phyloP scores from a whole-genome alignment of 1,140 invertebrate genomes.

The Drosophila tani region DNA sequence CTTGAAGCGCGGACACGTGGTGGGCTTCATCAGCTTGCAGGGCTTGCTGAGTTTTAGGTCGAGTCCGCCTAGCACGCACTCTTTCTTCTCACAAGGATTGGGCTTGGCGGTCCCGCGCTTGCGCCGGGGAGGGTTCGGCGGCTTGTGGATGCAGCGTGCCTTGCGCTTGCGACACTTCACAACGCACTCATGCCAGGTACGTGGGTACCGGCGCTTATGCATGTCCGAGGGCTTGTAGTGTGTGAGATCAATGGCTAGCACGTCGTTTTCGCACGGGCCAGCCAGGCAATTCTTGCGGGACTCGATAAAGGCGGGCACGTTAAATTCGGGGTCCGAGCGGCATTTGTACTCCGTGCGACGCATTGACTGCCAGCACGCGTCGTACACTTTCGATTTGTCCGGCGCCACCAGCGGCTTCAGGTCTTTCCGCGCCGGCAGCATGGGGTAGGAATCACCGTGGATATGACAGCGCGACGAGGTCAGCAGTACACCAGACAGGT shows the following conservation, averaged over 20 bases:
- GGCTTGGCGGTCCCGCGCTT: rapidly evolving
- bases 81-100: neutral
- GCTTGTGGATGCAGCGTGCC: slow-evolving; percentile 1
- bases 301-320: neutral
- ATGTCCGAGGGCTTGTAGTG: slow-evolving; percentile 20
- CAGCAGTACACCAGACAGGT: neutral
- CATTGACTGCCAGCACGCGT: slow-evolving; percentile 18
- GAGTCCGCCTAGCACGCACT: neutral
- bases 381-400: neutral
- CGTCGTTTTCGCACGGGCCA: neutral
- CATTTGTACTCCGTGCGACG: slow-evolving; percentile 20
- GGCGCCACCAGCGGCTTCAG: neutral
- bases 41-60: neutral
- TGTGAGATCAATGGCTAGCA: neutral
- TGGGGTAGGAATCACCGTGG: neutral
- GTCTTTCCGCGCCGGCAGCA: neutral
- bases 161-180: slow-evolving; percentile 9
- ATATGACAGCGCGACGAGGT: no score
- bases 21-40: neutral
- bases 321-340: slow-evolving; percentile 14
- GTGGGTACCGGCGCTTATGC: neutral
- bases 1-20: neutral
- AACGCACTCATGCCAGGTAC: slow-evolving; percentile 16
- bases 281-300: neutral
- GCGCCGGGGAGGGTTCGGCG: neutral